These are phyloP conservation scores for Thamnaconus septentrionalis DNA, from an alignment of 2,113 vertebrate species.

Conservation along the genomic window DNA sequence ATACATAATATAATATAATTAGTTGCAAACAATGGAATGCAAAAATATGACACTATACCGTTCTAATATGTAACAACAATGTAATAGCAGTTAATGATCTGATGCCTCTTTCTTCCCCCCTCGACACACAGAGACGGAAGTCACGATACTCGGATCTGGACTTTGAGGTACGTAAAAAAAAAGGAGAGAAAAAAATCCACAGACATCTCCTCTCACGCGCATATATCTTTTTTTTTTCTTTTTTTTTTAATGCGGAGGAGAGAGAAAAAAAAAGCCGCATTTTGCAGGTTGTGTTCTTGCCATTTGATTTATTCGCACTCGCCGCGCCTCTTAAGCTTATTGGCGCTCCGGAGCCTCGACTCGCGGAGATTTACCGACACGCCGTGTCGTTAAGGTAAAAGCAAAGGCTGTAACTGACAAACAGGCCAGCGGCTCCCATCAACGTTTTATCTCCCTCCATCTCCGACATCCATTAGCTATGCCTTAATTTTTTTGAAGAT, in stretches of 20 bases:
- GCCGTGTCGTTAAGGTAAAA: slow-evolving; percentile 75
- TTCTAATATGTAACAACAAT: too few species aligned
- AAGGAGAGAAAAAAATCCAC: not conserved
- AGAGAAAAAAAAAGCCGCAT: slow-evolving; percentile 23
- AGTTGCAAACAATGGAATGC: too few species aligned
- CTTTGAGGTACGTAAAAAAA: slow-evolving; percentile 92
- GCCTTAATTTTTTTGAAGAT: slow-evolving; percentile 64
- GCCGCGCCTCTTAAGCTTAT: slow-evolving; percentile 79
- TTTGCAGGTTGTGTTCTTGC: slow-evolving; percentile 70
- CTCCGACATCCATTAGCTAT: slow-evolving; percentile 75
- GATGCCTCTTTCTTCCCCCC: not conserved
- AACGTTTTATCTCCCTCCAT: slow-evolving; percentile 71
- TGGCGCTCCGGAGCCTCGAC: slow-evolving; percentile 71
- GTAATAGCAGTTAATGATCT: not conserved
- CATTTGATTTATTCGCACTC: slow-evolving; percentile 77
- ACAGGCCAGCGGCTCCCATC: slow-evolving; percentile 72
- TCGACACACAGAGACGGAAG: slow-evolving; percentile 92
- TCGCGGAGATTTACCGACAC: slow-evolving; percentile 65
- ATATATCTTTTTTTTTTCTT: slow-evolving; percentile 60
- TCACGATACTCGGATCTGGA: slow-evolving; percentile 98
- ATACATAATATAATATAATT: too few species aligned
- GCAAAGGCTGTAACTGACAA: slow-evolving; percentile 76
- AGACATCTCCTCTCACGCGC: not conserved
- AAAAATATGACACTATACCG: too few species aligned
- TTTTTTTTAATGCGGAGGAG: slow-evolving; percentile 58